Evolutionary conservation across 1,140 invertebrate genomes (phyloP).

Genomic region (Leguminivora glycinivorella): DNA sequence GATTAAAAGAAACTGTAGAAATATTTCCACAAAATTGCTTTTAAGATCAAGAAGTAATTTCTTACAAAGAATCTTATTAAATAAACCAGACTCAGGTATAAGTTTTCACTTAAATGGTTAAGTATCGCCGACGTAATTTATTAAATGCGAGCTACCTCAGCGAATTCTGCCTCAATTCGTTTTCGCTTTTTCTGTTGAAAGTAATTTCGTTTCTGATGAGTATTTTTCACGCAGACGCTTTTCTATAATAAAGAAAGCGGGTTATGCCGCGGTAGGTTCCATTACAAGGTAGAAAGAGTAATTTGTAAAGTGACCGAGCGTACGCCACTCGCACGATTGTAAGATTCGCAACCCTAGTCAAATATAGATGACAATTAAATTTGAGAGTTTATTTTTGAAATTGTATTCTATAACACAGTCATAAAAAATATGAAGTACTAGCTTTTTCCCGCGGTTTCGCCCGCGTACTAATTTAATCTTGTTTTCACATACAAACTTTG

Average conservation of each 20-base stretch:
- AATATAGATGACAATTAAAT: neutral
- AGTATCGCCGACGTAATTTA: slow-evolving; percentile 11
- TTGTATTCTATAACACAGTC: too few relatives aligned
- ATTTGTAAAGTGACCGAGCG: neutral
- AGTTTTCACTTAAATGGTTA: neutral
- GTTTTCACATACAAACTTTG: too few relatives aligned
- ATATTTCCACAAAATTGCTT: too few relatives aligned
- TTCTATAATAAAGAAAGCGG: slow-evolving; percentile 9
- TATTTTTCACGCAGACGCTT: slow-evolving; percentile 12
- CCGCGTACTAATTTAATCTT: too few relatives aligned
- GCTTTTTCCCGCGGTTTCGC: too few relatives aligned
- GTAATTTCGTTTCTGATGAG: slow-evolving; percentile 11
- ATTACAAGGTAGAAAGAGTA: neutral
- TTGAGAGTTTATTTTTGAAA: too few relatives aligned
- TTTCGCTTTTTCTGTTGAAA: slow-evolving; percentile 16
- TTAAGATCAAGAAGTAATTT: neutral
- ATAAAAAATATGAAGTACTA: too few relatives aligned
- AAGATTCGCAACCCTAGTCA: neutral
- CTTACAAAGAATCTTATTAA: neutral
- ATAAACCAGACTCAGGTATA: neutral
- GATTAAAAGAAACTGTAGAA: too few relatives aligned
- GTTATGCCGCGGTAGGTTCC: neutral
- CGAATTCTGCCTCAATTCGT: slow-evolving; percentile 14
- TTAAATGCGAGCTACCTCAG: neutral
- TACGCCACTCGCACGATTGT: neutral